Conservation (phyloP, 2,113 vertebrate genomes). For the Corynorhinus townsendii region DNA sequence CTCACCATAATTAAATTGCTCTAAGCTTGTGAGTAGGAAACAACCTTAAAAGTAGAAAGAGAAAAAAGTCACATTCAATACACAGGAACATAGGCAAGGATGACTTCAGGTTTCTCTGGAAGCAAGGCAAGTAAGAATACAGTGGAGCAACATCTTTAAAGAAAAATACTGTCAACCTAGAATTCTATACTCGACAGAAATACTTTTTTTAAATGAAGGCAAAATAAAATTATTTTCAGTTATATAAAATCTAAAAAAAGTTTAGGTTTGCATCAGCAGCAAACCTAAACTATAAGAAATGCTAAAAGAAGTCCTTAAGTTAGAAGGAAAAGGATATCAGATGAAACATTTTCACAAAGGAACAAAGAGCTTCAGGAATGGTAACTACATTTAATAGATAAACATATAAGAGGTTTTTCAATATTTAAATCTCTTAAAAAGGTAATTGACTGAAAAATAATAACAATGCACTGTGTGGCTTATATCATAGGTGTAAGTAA, state of each 20-base stretch:
- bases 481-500: not conserved
- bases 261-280: not conserved
- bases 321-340: not conserved
- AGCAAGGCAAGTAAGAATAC: not conserved
- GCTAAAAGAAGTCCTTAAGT: not conserved
- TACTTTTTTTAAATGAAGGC: not conserved
- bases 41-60: not conserved
- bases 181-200: not conserved
- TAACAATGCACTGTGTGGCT: not conserved
- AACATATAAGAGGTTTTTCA: not conserved
- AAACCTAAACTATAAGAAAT: not conserved
- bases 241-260: not conserved
- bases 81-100: not conserved
- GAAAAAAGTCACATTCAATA: not conserved
- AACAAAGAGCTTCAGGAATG: not conserved
- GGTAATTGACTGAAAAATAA: not conserved
- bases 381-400: not conserved
- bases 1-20: not conserved
- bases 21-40: not conserved
- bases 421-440: conserved; percentile 1
- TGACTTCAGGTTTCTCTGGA: not conserved
- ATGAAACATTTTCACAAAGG: not conserved
- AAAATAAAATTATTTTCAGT: conserved; percentile 2
- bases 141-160: not conserved
- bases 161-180: not conserved